Evolutionary conservation across 2,888 invertebrate species (phyloP).

Genomic region (Parapristionchus giblindavisi): DNA sequence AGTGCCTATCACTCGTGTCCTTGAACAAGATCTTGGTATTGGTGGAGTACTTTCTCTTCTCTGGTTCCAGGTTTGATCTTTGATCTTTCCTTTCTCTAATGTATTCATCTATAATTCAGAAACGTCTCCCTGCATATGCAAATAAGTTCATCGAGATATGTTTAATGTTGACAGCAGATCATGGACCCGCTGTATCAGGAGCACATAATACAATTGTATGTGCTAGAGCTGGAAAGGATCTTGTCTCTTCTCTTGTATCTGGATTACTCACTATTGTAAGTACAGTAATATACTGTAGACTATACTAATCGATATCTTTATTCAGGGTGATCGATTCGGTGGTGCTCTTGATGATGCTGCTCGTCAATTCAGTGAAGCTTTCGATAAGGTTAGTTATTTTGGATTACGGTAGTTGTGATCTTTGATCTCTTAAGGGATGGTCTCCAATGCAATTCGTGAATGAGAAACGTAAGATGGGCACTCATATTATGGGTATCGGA

Average conservation of each 20-base stretch:
- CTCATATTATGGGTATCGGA: conserved; percentile 98
- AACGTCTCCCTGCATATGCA: conserved; percentile 84
- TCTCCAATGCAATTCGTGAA: conserved; percentile 96
- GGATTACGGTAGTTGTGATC: conserved; percentile 80
- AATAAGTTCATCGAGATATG: conserved; percentile 99
- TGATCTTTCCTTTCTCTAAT: background rate
- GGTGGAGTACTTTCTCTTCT: conserved; percentile 95
- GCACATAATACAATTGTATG: conserved; percentile 79
- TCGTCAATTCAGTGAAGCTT: conserved; percentile 93
- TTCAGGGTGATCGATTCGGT: conserved; percentile 94
- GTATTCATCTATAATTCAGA: conserved; percentile 55
- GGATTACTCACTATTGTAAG: conserved; percentile 91
- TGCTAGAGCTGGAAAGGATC: conserved; percentile 94
- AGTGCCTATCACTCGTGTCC: conserved; percentile 81
- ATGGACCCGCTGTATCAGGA: conserved; percentile 97
- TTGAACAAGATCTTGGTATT: conserved; percentile 93
- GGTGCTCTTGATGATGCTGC: conserved; percentile 98
- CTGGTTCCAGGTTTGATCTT: conserved; percentile 89
- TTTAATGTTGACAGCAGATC: conserved; percentile 96
- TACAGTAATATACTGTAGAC: conserved; percentile 11
- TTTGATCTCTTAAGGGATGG: conserved; percentile 41
- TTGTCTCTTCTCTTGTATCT: conserved; percentile 92
- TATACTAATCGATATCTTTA: conserved; percentile 40
- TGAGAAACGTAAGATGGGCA: conserved; percentile 92
- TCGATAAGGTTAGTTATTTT: conserved; percentile 84